Evolutionary conservation across 1,140 invertebrate genomes (phyloP).

Genomic region (Caenorhabditis inopinata): DNA sequence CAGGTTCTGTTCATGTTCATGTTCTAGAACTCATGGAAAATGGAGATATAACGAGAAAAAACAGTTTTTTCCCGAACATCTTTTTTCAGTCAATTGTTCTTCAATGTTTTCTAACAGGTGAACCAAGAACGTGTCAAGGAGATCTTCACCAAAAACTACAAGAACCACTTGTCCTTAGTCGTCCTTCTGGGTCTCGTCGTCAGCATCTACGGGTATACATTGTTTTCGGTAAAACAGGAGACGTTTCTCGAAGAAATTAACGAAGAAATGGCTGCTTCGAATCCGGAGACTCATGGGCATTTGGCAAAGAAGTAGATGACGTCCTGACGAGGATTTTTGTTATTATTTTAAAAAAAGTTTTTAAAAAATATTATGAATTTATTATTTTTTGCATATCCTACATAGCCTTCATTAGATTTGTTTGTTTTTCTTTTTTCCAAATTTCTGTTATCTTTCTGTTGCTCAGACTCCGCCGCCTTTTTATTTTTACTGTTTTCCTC

Average conservation of each 20-base stretch:
- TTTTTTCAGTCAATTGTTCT: not conserved
- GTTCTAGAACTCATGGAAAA: too few species aligned
- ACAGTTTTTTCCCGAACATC: not conserved
- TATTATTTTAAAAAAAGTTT: not conserved
- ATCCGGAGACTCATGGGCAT: constrained; percentile 43
- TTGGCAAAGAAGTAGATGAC: not conserved
- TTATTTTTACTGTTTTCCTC: not conserved
- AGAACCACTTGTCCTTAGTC: constrained; percentile 50
- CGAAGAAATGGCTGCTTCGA: constrained; percentile 61
- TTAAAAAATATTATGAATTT: not conserved
- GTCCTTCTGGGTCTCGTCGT: constrained; percentile 46
- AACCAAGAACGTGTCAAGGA: constrained; percentile 61
- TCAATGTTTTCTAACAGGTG: not conserved
- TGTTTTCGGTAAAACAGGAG: constrained; percentile 62
- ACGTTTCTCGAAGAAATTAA: constrained; percentile 66
- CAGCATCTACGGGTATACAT: constrained; percentile 62
- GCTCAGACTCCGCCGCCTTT: too few species aligned
- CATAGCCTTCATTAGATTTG: too few species aligned
- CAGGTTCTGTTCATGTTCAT: too few species aligned
- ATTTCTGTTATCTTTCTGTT: too few species aligned
- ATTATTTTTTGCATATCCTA: not conserved
- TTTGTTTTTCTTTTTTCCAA: not conserved
- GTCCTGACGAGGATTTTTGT: not conserved
- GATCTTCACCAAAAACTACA: constrained; percentile 63
- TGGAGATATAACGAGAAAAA: too few species aligned